These are phyloP conservation scores for Trachythela sp. DNA, from an alignment of 64 coral and sea anemone genomes.

Conservation along the genomic window DNA sequence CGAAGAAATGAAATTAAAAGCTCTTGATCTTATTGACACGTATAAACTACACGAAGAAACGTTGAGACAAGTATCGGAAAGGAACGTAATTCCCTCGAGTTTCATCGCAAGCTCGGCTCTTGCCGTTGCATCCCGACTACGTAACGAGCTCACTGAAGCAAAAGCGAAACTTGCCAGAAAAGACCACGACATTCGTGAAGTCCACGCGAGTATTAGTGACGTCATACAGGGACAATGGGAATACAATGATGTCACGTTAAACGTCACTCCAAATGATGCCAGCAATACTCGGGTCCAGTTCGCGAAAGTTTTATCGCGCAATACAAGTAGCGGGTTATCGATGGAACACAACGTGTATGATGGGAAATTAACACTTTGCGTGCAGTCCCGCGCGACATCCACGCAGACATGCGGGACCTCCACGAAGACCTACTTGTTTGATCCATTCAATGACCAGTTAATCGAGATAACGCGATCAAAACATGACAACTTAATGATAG, in stretches of 20 bases:
- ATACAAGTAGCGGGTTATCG: neutral
- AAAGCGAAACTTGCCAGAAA: neutral
- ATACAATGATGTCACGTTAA: neutral
- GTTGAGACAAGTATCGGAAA: neutral
- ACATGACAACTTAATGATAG: neutral
- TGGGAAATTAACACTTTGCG: neutral
- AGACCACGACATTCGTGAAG: neutral
- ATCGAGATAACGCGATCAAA: neutral
- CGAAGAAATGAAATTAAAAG: neutral
- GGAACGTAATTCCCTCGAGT: neutral
- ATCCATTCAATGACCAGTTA: neutral
- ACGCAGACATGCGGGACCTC: neutral
- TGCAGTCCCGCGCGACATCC: neutral
- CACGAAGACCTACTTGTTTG: neutral
- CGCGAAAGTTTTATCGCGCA: neutral
- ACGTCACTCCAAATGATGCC: neutral
- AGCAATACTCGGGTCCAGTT: neutral
- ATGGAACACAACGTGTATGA: neutral
- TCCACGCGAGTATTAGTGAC: neutral
- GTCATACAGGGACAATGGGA: conserved; percentile 12
- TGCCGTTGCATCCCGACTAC: neutral
- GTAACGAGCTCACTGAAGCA: conserved; percentile 6
- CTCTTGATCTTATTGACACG: neutral
- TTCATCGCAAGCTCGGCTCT: neutral
- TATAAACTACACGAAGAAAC: neutral